Conservation (phyloP, 2,888 invertebrate genomes). For the Aspidiotus destructor region DNA sequence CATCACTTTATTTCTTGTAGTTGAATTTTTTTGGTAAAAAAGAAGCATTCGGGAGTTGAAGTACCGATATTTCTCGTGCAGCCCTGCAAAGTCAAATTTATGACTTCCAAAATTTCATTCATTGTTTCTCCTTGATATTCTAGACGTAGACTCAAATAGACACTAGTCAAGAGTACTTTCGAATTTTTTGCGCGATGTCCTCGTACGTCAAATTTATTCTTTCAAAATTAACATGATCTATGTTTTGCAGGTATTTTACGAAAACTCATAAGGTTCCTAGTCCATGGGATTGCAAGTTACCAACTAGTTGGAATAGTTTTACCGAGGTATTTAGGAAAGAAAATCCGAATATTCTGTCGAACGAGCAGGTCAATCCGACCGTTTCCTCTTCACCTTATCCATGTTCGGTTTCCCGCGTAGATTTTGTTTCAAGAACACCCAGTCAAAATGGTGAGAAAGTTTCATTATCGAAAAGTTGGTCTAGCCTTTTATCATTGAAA, state of each 20-base stretch:
- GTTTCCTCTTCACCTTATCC: conserved; percentile 16
- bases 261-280: conserved; percentile 51
- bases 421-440: conserved; percentile 14
- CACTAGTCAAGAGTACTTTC: too few relatives aligned
- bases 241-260: conserved; percentile 46
- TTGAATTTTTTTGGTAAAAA: too few relatives aligned
- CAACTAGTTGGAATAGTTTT: conserved; percentile 23
- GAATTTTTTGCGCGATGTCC: too few relatives aligned
- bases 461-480: not conserved
- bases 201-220: not conserved
- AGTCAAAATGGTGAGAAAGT: conserved; percentile 24
- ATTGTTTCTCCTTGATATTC: too few relatives aligned
- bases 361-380: conserved; percentile 9
- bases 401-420: conserved; percentile 17
- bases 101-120: too few relatives aligned
- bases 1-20: too few relatives aligned
- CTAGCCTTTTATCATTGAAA: not conserved
- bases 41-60: not conserved
- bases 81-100: not conserved
- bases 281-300: conserved; percentile 43
- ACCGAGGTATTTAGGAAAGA: conserved; percentile 23
- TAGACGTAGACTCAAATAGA: too few relatives aligned
- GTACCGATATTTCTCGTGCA: not conserved
- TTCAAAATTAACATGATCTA: conserved; percentile 3
- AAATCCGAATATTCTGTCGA: conserved; percentile 1